Percentiles rank a stretch among this genome's conserved stretches.
These are phyloP conservation scores for Accipiter virgatus DNA, from an alignment of 2,113 vertebrate genomes.

Conservation along the genomic window DNA sequence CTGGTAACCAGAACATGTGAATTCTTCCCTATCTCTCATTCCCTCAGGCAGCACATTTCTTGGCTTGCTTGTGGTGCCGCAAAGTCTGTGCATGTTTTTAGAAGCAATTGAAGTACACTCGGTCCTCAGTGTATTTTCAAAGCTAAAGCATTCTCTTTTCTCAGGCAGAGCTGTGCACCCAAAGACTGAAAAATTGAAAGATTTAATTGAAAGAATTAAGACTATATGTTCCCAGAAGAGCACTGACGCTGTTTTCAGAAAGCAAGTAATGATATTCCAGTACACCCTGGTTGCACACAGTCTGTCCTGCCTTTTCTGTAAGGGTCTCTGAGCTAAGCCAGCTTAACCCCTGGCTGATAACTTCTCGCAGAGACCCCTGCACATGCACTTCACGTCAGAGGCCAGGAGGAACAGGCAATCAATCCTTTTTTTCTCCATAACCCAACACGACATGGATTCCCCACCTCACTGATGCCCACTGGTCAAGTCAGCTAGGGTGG, in stretches of 20 bases:
- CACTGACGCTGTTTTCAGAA: background rate
- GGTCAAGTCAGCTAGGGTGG: background rate
- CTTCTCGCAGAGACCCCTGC: background rate
- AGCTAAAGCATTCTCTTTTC: background rate
- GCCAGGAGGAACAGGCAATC: background rate
- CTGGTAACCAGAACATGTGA: background rate
- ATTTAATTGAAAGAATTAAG: background rate
- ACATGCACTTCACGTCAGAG: background rate
- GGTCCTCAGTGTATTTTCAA: background rate
- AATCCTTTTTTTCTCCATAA: background rate
- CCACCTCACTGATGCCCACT: background rate
- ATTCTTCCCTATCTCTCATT: background rate
- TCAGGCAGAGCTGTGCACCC: background rate
- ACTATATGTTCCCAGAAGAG: background rate
- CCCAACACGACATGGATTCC: background rate
- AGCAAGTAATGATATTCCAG: background rate
- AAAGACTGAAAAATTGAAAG: background rate
- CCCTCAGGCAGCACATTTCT: background rate
- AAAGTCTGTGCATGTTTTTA: slow-evolving; percentile 8
- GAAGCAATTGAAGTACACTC: background rate
- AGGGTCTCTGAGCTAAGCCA: background rate
- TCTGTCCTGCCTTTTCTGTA: background rate
- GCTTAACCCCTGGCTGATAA: background rate
- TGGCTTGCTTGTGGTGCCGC: background rate
- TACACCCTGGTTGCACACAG: background rate